These are phyloP conservation scores for Paracanthobrama guichenoti DNA, from an alignment of 2,113 vertebrate genomes.

Conservation along the genomic window DNA sequence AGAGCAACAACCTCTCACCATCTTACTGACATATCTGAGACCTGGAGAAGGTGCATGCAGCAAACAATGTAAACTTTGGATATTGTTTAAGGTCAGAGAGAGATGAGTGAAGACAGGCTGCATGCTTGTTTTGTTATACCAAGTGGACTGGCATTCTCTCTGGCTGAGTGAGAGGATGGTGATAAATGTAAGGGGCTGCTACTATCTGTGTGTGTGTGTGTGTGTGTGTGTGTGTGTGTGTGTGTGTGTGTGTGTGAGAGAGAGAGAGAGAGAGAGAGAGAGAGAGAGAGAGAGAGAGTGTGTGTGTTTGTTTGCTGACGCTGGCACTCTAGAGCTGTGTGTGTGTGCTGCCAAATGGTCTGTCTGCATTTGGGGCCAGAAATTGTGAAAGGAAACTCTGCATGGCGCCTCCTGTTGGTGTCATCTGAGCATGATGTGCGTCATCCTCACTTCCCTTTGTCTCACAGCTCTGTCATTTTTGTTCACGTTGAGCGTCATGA, in stretches of 20 bases:
- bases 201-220: neutral
- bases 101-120: conserved; percentile 11
- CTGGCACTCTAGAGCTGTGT: neutral
- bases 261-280: too few species aligned
- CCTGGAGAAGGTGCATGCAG: neutral
- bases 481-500: neutral
- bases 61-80: neutral
- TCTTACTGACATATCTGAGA: neutral
- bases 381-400: conserved; percentile 34
- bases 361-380: conserved; percentile 8
- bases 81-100: conserved; percentile 29
- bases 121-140: conserved; percentile 10
- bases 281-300: too few species aligned
- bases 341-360: neutral
- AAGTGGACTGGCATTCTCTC: neutral
- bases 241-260: neutral
- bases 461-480: neutral
- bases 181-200: conserved; percentile 6
- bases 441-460: conserved; percentile 15
- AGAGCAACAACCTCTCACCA: neutral
- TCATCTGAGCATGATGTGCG: conserved; percentile 15
- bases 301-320: conserved; percentile 8
- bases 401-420: conserved; percentile 28
- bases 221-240: neutral
- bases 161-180: neutral